Conservation (phyloP, 2,797 vertebrate genomes). For the Peromyscus melanophrys region DNA sequence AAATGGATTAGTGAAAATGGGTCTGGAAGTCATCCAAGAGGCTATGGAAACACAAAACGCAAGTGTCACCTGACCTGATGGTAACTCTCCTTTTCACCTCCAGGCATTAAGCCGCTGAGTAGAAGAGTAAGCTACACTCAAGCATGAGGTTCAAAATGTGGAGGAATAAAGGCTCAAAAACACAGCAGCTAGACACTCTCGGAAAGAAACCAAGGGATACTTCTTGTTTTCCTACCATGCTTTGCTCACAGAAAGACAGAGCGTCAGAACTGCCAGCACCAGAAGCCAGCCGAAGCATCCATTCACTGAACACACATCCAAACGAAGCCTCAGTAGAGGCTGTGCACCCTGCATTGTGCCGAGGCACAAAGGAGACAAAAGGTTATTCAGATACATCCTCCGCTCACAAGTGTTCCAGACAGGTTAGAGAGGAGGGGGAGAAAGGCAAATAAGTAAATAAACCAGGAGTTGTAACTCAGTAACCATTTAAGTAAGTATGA, state of each 20-base stretch:
- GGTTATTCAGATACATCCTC: neutral
- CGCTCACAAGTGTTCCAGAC: neutral
- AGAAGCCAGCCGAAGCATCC: neutral
- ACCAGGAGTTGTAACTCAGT: neutral
- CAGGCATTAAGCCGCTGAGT: constrained; percentile 51
- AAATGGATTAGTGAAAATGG: constrained; percentile 42
- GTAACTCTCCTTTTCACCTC: constrained; percentile 54
- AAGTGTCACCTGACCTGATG: constrained; percentile 46
- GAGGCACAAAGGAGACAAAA: neutral
- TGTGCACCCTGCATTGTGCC: neutral
- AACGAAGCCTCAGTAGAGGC: neutral
- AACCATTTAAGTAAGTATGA: neutral
- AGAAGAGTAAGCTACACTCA: constrained; percentile 43
- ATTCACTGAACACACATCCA: neutral
- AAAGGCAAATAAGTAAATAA: neutral
- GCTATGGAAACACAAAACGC: constrained; percentile 55
- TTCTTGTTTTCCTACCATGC: neutral
- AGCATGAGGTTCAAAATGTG: neutral
- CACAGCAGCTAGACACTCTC: neutral
- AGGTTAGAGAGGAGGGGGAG: neutral
- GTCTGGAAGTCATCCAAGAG: constrained; percentile 29
- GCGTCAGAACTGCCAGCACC: neutral
- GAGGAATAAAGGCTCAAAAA: neutral
- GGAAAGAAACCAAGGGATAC: neutral
- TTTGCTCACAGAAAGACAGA: neutral